Percentiles rank a stretch among this genome's conserved stretches.
Evolutionary conservation across 2,113 vertebrate genomes (phyloP).

Genomic region (Heptranchias perlo): DNA sequence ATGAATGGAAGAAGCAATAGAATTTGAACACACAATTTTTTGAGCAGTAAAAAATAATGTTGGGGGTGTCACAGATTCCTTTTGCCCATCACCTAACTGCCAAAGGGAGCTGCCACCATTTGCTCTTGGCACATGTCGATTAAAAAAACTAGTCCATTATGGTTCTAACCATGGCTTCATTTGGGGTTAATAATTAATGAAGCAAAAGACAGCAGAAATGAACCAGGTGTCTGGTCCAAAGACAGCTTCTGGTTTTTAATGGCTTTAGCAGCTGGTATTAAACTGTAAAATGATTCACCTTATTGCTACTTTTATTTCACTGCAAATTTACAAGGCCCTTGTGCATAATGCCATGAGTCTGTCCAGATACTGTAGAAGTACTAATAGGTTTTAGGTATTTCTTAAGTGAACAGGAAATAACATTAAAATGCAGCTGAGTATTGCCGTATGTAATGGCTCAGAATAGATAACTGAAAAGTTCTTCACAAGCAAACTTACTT

Average conservation of each 20-base stretch:
- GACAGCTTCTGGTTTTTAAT: background rate
- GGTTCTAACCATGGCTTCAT: background rate
- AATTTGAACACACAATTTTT: background rate
- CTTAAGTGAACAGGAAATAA: background rate
- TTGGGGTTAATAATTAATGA: slow-evolving; percentile 22
- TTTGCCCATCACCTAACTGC: background rate
- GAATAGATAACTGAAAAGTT: background rate
- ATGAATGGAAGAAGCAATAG: background rate
- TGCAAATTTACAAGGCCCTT: background rate
- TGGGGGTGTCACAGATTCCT: background rate
- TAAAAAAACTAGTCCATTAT: background rate
- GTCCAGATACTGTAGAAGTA: background rate
- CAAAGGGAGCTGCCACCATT: background rate
- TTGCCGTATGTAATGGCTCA: background rate
- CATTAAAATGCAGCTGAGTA: background rate
- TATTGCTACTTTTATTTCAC: background rate
- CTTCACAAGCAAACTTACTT: background rate
- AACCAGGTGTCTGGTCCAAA: background rate
- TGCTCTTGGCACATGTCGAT: too few species aligned
- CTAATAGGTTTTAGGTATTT: background rate
- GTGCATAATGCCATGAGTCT: background rate
- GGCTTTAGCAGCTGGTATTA: background rate
- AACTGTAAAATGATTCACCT: background rate
- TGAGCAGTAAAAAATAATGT: background rate
- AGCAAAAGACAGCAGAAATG: background rate